Conservation (phyloP, 2,888 invertebrate species). For the Polietes domitor region DNA sequence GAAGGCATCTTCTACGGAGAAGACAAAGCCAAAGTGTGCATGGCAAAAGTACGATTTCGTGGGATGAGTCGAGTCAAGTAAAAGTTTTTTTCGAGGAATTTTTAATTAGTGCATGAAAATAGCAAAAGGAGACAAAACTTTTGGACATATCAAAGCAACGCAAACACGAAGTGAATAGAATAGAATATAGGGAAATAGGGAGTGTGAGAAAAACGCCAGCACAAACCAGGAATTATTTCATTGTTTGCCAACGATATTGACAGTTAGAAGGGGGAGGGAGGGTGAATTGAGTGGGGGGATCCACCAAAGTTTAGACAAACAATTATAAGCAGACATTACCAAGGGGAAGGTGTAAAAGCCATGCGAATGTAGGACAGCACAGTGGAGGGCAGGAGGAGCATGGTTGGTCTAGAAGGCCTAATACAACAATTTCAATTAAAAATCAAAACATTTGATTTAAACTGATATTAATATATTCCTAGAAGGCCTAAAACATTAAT, state of each 20-base stretch:
- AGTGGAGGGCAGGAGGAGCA: no score
- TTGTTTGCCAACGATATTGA: conserved; percentile 51
- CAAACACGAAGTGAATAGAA: conserved; percentile 48
- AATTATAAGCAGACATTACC: background rate
- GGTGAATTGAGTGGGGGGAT: conserved; percentile 59
- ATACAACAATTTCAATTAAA: no score
- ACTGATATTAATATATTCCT: no score
- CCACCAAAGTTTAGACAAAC: background rate
- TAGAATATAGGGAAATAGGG: background rate
- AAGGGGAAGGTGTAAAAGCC: background rate
- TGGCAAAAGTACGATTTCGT: conserved; percentile 2
- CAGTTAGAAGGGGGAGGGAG: background rate
- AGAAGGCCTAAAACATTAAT: no score
- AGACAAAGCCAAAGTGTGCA: conserved; percentile 13
- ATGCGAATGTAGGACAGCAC: no score
- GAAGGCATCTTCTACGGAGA: background rate
- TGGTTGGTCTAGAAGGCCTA: no score
- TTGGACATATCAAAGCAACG: conserved; percentile 49
- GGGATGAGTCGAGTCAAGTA: conserved; percentile 36
- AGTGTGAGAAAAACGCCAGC: background rate
- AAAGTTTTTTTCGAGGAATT: conserved; percentile 71
- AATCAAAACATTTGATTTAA: no score
- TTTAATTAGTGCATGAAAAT: conserved; percentile 76
- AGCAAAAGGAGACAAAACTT: conserved; percentile 49
- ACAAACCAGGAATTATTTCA: background rate